A percentile compares a stretch with the other conserved stretches of the same genome.
These are phyloP conservation scores for Megaceryle maxima DNA, from an alignment of 2,113 vertebrate genomes.

Conservation along the genomic window DNA sequence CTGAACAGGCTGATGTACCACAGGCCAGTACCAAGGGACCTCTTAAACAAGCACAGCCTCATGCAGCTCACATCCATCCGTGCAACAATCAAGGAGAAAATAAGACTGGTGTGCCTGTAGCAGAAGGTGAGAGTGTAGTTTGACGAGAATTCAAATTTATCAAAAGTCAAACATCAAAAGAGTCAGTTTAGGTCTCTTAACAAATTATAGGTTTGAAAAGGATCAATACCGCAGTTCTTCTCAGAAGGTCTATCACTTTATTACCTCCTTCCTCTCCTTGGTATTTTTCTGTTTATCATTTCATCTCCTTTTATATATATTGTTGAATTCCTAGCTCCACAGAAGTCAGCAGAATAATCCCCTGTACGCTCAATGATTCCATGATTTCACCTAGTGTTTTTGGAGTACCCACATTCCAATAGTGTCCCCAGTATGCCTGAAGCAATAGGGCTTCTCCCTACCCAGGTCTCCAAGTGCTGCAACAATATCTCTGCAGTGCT, in stretches of 20 bases:
- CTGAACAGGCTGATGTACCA: not conserved
- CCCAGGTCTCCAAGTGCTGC: not conserved
- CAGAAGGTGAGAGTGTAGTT: slow-evolving; percentile 38
- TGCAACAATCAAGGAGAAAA: not conserved
- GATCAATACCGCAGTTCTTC: not conserved
- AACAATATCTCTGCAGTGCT: not conserved
- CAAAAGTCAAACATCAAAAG: not conserved
- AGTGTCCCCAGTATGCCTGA: not conserved
- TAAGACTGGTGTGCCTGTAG: not conserved
- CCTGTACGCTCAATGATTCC: accelerated
- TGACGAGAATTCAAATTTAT: not conserved
- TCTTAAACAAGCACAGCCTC: not conserved
- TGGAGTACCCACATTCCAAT: not conserved
- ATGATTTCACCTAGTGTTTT: not conserved
- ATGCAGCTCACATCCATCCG: not conserved
- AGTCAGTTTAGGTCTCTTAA: not conserved
- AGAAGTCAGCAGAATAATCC: not conserved
- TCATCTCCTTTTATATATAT: not conserved
- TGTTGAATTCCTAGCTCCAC: not conserved
- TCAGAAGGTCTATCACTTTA: not conserved
- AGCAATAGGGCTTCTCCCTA: not conserved
- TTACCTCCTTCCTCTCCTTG: not conserved
- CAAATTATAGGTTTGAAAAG: not conserved
- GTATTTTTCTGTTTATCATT: not conserved
- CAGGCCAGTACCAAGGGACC: not conserved